Evolutionary conservation across 2,113 vertebrate genomes (phyloP).

Genomic region (Hydropotes inermis): DNA sequence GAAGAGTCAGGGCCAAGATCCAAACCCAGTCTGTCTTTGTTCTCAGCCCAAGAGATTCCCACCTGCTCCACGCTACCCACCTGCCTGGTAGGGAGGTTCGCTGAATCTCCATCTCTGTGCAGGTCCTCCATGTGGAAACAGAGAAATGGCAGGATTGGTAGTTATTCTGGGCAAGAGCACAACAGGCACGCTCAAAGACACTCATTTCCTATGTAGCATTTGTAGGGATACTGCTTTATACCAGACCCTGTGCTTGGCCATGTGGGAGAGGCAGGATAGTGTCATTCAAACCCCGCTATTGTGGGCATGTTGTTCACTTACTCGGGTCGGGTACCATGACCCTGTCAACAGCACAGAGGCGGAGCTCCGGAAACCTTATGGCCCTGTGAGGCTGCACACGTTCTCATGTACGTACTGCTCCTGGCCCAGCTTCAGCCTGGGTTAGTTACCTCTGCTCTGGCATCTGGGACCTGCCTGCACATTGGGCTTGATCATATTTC

Average conservation of each 20-base stretch:
- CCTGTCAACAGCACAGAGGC: fast-evolving
- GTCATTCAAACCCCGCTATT: neutral
- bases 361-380: too few relatives aligned
- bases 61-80: fast-evolving
- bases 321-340: fast-evolving
- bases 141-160: neutral
- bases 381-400: fast-evolving
- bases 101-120: neutral
- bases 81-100: fast-evolving
- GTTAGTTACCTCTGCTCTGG: neutral
- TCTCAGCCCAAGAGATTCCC: neutral
- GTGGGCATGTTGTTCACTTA: fast-evolving
- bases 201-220: neutral
- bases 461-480: too few relatives aligned
- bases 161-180: neutral
- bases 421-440: neutral
- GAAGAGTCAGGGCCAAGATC: neutral
- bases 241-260: neutral
- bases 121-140: fast-evolving
- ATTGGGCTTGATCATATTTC: neutral
- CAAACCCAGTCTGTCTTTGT: neutral
- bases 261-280: fast-evolving
- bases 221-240: neutral
- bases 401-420: fast-evolving
- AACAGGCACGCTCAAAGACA: fast-evolving